Conservation (phyloP, 2,888 invertebrate genomes). For the Agrochola lychnidis region DNA sequence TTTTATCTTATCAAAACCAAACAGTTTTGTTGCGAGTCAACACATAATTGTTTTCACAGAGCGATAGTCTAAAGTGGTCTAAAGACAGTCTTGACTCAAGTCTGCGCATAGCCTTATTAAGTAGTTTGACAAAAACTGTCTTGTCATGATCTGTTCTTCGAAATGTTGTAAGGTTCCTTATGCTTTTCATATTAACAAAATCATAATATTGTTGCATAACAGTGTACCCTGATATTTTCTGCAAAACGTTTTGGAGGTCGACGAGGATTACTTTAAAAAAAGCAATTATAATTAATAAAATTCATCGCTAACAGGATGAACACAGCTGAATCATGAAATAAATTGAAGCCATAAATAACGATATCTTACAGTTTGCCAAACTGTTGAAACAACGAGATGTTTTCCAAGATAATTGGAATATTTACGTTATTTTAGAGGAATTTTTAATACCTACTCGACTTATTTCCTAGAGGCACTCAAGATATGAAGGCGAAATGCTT, state of each 20-base stretch:
- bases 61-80: background rate
- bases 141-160: background rate
- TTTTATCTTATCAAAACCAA: background rate
- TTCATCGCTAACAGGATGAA: constrained; percentile 42
- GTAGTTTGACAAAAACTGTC: background rate
- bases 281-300: constrained; percentile 54
- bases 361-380: constrained; percentile 26
- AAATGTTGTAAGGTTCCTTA: background rate
- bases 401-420: constrained; percentile 22
- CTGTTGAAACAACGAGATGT: constrained; percentile 27
- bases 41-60: background rate
- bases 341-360: constrained; percentile 61
- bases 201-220: background rate
- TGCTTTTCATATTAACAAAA: background rate
- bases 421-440: background rate
- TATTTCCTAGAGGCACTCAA: background rate
- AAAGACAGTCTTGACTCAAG: background rate
- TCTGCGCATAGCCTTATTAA: background rate
- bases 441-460: background rate
- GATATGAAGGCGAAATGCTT: background rate
- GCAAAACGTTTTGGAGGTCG: constrained; percentile 33
- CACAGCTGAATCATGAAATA: constrained; percentile 32
- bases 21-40: background rate
- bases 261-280: constrained; percentile 49
- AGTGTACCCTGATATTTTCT: constrained; percentile 27